phyloP scores from a whole-genome alignment of 2,888 invertebrate genomes.

The Lasioglossum lativentre region DNA sequence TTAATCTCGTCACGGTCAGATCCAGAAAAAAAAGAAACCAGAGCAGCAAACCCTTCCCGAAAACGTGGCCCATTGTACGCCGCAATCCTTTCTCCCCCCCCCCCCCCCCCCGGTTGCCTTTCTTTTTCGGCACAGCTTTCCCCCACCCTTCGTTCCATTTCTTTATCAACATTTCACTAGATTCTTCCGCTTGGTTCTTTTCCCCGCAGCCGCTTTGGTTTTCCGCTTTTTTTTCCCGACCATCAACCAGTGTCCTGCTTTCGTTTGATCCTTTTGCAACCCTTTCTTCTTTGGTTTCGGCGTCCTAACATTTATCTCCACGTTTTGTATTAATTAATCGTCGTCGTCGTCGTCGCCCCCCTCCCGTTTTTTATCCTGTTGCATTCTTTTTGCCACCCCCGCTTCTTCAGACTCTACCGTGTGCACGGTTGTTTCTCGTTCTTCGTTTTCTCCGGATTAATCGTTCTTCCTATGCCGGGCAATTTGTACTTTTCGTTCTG shows the following conservation, averaged over 20 bases:
- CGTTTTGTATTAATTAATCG: slow-evolving; percentile 18
- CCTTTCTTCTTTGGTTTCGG: not conserved
- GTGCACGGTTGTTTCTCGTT: not conserved
- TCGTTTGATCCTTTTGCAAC: not conserved
- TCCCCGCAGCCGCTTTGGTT: not conserved
- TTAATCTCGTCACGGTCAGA: slow-evolving; percentile 52
- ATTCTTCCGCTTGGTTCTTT: not conserved
- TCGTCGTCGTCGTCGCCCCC: not conserved
- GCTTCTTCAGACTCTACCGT: not conserved
- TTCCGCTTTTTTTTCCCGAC: not conserved
- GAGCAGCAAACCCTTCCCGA: slow-evolving; percentile 24
- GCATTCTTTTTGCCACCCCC: not conserved
- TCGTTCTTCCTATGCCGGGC: not conserved
- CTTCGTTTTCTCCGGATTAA: slow-evolving; percentile 3
- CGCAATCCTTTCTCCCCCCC: not conserved
- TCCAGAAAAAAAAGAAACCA: slow-evolving; percentile 20
- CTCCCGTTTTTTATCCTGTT: not conserved
- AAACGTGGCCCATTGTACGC: slow-evolving; percentile 20
- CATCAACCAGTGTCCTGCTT: not conserved
- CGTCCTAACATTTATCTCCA: not conserved
- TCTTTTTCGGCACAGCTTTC: slow-evolving; percentile 13
- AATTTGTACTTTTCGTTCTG: not conserved
- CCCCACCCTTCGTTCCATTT: not conserved
- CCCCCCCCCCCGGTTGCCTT: not conserved
- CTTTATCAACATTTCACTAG: slow-evolving; percentile 35